Percentiles rank a stretch among this genome's conserved stretches.
Evolutionary conservation across 2,888 invertebrate species (phyloP).

Genomic region (Mimumesa dahlbomi): DNA sequence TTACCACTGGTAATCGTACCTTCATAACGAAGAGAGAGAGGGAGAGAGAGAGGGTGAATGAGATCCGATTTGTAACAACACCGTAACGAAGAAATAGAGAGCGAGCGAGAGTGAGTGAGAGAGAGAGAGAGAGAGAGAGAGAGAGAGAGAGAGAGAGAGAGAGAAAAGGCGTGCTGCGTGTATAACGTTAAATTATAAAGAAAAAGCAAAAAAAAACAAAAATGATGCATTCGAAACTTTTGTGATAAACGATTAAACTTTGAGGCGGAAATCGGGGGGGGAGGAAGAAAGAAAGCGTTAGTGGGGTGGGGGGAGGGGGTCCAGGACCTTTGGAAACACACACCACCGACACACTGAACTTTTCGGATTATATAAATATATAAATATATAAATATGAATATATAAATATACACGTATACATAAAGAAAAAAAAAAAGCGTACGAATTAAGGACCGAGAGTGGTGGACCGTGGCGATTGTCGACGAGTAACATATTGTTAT

Average conservation of each 20-base stretch:
- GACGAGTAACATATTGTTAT: constrained; percentile 75
- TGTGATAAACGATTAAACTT: constrained; percentile 59
- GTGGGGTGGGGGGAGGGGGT: constrained; percentile 18
- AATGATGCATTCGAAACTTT: constrained; percentile 63
- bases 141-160: background rate
- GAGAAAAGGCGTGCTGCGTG: constrained; percentile 4
- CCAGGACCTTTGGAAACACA: constrained; percentile 35
- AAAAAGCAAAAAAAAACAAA: no score
- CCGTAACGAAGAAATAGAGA: no score
- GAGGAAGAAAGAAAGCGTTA: constrained; percentile 6
- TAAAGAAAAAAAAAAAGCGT: no score
- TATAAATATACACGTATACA: constrained; percentile 40
- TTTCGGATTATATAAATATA: constrained; percentile 70
- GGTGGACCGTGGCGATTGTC: constrained; percentile 61
- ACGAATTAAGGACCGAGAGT: constrained; percentile 51
- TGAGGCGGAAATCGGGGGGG: no score
- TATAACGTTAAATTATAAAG: constrained; percentile 20
- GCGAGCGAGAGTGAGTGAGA: no score
- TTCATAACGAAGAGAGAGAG: constrained; percentile 1
- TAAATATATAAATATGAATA: constrained; percentile 66
- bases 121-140: constrained; percentile 1
- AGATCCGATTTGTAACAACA: background rate
- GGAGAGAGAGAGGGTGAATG: background rate
- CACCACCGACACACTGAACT: constrained; percentile 55
- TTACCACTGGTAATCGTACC: background rate